Evolutionary conservation across 2,797 vertebrate genomes (phyloP).

Genomic region (Sebastes cheni): DNA sequence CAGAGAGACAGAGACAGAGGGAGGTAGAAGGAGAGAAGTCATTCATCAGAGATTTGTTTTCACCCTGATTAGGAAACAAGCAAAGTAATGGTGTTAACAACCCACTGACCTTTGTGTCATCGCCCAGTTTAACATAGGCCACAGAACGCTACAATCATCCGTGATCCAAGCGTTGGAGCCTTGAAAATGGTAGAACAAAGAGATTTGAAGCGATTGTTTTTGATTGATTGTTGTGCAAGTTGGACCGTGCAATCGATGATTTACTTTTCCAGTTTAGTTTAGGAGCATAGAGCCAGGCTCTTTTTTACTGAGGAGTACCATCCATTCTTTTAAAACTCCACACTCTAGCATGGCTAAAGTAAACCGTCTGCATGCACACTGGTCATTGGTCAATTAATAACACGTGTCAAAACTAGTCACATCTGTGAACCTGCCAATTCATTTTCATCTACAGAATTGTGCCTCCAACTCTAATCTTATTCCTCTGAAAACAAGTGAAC

Average conservation of each 20-base stretch:
- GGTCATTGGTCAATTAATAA: neutral
- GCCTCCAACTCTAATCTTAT: neutral
- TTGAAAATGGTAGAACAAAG: slow-evolving; percentile 30
- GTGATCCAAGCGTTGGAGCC: slow-evolving; percentile 3
- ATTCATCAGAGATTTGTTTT: slow-evolving; percentile 61
- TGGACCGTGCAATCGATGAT: slow-evolving; percentile 41
- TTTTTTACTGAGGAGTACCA: neutral
- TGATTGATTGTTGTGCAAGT: slow-evolving; percentile 56
- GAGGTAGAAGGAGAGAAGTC: slow-evolving; percentile 9
- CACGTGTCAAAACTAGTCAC: neutral
- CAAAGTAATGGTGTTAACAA: slow-evolving; percentile 47
- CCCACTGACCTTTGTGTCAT: slow-evolving; percentile 44
- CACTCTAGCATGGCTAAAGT: neutral
- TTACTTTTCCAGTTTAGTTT: slow-evolving; percentile 21
- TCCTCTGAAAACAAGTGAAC: neutral
- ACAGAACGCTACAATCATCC: slow-evolving; percentile 25
- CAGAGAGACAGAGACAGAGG: slow-evolving; percentile 25
- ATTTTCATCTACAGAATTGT: neutral
- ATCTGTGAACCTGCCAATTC: neutral
- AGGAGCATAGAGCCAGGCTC: neutral
- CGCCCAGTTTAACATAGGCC: slow-evolving; percentile 29
- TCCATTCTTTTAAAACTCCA: neutral
- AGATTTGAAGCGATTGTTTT: slow-evolving; percentile 38
- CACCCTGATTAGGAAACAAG: slow-evolving; percentile 53
- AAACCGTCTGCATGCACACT: neutral